A percentile compares a stretch with the other conserved stretches of the same genome.
Evolutionary conservation across 2,113 vertebrate species (phyloP).

Genomic region (Nycticryphes semicollaris): DNA sequence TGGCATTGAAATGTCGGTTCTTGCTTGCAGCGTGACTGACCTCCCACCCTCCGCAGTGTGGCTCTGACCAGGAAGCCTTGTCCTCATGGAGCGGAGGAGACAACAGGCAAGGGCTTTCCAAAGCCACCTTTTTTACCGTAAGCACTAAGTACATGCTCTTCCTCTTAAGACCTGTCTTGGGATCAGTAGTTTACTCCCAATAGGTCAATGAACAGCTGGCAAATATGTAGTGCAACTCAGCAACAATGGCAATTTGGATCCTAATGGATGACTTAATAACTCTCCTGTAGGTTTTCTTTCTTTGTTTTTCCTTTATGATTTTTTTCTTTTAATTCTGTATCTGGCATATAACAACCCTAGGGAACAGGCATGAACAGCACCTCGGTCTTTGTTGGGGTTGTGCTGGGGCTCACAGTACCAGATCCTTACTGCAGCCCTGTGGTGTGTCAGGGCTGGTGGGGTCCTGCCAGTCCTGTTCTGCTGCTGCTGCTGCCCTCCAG

Average conservation of each 20-base stretch:
- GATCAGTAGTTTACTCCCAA: neutral
- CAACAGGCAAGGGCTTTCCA: neutral
- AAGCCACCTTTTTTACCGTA: neutral
- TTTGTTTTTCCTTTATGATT: neutral
- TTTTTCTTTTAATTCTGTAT: neutral
- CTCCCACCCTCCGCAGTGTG: neutral
- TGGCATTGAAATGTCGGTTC: neutral
- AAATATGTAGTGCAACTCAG: neutral
- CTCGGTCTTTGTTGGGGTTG: neutral
- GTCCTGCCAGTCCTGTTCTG: neutral
- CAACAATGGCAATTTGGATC: neutral
- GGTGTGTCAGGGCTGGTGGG: neutral
- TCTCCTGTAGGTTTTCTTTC: neutral
- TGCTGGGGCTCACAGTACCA: neutral
- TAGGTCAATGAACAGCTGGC: neutral
- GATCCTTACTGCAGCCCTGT: neutral
- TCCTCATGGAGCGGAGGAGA: neutral
- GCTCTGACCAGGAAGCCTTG: neutral
- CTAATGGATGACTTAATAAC: neutral
- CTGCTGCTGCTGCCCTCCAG: neutral
- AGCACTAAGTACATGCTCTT: neutral
- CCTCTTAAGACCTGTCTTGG: neutral
- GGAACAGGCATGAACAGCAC: neutral
- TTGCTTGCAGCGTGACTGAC: conserved; percentile 27
- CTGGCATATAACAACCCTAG: neutral